Evolutionary conservation across 2,888 invertebrate species (phyloP).

Genomic region (Dyspetes luteomarginatus): DNA sequence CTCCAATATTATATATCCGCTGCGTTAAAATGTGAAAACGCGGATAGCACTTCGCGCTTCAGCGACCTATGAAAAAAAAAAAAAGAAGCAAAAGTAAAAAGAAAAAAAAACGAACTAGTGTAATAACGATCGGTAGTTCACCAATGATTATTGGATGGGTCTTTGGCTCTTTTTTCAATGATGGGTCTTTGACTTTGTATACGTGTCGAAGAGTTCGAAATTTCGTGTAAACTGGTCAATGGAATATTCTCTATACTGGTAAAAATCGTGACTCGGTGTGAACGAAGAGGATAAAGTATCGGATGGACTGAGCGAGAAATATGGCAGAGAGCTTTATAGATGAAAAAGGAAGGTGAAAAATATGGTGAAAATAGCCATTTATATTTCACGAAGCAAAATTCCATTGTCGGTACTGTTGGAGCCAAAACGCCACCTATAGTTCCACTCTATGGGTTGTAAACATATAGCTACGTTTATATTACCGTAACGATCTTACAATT

Average conservation of each 20-base stretch:
- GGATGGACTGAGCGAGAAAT: not conserved
- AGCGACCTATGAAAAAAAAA: slow-evolving; percentile 40
- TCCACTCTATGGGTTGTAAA: not conserved
- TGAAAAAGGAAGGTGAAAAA: not conserved
- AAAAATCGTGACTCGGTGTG: too few relatives aligned
- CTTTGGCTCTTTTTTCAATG: slow-evolving; percentile 6
- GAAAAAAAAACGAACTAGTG: slow-evolving; percentile 28
- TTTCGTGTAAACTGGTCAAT: not conserved
- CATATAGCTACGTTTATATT: slow-evolving; percentile 55
- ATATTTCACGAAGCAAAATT: slow-evolving; percentile 64
- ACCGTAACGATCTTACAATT: slow-evolving; percentile 68
- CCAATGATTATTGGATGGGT: slow-evolving; percentile 65
- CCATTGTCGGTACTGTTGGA: slow-evolving; percentile 59
- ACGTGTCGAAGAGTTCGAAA: slow-evolving; percentile 11
- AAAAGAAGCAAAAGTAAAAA: slow-evolving; percentile 40
- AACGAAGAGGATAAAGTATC: not conserved
- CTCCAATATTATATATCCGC: slow-evolving; percentile 18
- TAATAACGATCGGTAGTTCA: slow-evolving; percentile 47
- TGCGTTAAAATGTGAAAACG: slow-evolving; percentile 16
- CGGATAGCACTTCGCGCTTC: slow-evolving; percentile 48
- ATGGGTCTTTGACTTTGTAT: slow-evolving; percentile 59
- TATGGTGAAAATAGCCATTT: slow-evolving; percentile 62
- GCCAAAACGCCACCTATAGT: slow-evolving; percentile 34
- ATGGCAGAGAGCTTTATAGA: not conserved
- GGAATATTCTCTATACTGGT: too few relatives aligned